Evolutionary conservation across 2,888 invertebrate species (phyloP), one percentile per base, ranked within the genome.

Genomic region (Mesochorus sp.): DNA sequence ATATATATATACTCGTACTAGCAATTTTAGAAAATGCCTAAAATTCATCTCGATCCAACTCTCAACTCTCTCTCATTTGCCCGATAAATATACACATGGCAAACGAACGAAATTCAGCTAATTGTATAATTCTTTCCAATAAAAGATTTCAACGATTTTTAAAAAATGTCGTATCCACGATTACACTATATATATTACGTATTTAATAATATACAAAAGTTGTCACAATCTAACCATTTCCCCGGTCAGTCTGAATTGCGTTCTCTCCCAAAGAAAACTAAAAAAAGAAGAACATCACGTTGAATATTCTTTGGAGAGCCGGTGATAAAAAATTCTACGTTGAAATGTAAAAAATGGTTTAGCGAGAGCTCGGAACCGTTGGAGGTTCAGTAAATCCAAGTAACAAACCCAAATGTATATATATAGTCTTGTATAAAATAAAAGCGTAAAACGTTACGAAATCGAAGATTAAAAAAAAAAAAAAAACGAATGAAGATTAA

Each of bases 81-180:
- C 28, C 53, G 31, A 55, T 42, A 62, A 62, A 19, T 17, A 5
- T 6, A 51, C 72, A 44, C 44, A 37, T 37, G 44, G 70, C 21
- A 59, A 73, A 70, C n/a, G 31, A 77, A 64, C 26, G n/a, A 39
- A 78, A 66, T 74, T 74, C 47, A 14, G 51, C 78, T 59, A 78
- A 64, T 24, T 39, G 19, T 42, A 28, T 6, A 14, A n/a, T 42
- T 42, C 6, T 57, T 21, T 47, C 12, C 39, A 71, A 70, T 74
- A 8, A 34, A 74, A 74, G 42, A 78, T 3, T 79, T 67, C 19
- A 81, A 79, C 75, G 77, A 79, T 61, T 68, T 79, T 79, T 75
- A 59, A 74, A n/a, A n/a, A n/a, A 80, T 73, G 67, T 76, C 61
- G 49, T 44, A 37, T 28, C 34, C 57, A 12, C 17, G 44, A 14